Percentiles rank a stretch among this genome's conserved stretches.
Evolutionary conservation across 1,140 invertebrate genomes (phyloP).

Genomic region (Drosophila ananassae): DNA sequence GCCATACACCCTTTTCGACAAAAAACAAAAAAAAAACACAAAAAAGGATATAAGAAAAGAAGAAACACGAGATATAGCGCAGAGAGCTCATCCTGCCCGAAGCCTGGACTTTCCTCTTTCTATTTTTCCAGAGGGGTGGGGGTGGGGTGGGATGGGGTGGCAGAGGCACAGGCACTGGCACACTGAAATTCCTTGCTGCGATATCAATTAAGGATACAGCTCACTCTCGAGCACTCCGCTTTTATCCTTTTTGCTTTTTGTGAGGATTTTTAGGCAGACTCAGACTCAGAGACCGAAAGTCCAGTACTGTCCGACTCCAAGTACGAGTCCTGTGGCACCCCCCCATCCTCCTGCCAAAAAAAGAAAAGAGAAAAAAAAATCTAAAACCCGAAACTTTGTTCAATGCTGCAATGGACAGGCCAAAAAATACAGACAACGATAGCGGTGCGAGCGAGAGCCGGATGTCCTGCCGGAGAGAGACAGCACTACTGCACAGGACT

Average conservation of each 20-base stretch:
- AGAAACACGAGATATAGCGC: conserved; percentile 4
- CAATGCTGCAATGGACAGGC: conserved; percentile 51
- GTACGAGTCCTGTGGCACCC: background rate
- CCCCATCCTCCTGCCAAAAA: background rate
- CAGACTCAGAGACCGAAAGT: conserved; percentile 41
- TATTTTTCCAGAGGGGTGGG: conserved; percentile 7
- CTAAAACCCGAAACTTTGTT: conserved; percentile 51
- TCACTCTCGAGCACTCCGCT: conserved; percentile 29
- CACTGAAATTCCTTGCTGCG: conserved; percentile 73
- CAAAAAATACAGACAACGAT: conserved; percentile 20
- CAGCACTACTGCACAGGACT: conserved; percentile 37
- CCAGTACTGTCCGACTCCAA: conserved; percentile 20
- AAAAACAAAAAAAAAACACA: background rate
- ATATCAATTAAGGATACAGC: conserved; percentile 81
- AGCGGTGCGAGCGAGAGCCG: conserved; percentile 1
- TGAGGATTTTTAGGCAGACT: conserved; percentile 42
- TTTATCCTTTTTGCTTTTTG: conserved; percentile 29
- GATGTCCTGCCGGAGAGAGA: conserved; percentile 23
- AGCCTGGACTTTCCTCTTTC: conserved; percentile 34
- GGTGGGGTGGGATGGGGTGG: too few relatives aligned
- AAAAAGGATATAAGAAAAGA: background rate
- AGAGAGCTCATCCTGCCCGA: conserved; percentile 40
- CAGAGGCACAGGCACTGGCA: conserved; percentile 28
- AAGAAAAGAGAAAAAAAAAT: conserved; percentile 28
- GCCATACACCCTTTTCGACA: background rate